Percentiles rank a stretch among this genome's conserved stretches.
Evolutionary conservation across 1,140 invertebrate genomes (phyloP).

Genomic region (Drosophila guanche): DNA sequence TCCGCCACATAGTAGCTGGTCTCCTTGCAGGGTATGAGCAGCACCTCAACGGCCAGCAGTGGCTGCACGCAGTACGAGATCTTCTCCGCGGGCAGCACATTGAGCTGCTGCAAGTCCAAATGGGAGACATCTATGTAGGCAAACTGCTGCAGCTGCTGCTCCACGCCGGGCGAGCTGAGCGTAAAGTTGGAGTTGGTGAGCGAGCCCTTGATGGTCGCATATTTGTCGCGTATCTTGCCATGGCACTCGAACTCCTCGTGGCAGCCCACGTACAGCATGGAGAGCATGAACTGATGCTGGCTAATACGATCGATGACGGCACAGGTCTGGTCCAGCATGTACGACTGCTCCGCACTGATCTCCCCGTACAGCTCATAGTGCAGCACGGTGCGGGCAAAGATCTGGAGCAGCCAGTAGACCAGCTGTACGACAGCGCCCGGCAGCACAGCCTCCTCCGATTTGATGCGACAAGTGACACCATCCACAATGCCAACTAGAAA

Average conservation of each 20-base stretch:
- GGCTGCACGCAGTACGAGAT: constrained; percentile 91
- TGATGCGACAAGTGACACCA: constrained; percentile 87
- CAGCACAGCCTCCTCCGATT: constrained; percentile 91
- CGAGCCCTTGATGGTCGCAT: constrained; percentile 68
- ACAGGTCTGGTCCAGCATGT: constrained; percentile 89
- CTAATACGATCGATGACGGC: constrained; percentile 88
- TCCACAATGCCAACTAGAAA: constrained; percentile 92
- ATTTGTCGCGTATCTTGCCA: constrained; percentile 63
- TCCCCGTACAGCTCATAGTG: constrained; percentile 84
- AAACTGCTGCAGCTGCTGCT: constrained; percentile 73
- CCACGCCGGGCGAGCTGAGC: constrained; percentile 39
- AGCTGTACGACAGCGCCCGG: constrained; percentile 90
- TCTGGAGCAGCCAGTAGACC: constrained; percentile 92
- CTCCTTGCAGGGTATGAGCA: constrained; percentile 90
- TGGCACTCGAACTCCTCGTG: constrained; percentile 86
- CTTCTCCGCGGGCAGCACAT: constrained; percentile 84
- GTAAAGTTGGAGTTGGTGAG: constrained; percentile 72
- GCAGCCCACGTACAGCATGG: constrained; percentile 92
- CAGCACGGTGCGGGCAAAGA: constrained; percentile 87
- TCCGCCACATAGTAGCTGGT: constrained; percentile 91
- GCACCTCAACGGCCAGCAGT: constrained; percentile 89
- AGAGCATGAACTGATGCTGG: constrained; percentile 89
- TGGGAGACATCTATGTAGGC: constrained; percentile 74
- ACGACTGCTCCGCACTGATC: constrained; percentile 85
- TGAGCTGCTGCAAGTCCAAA: constrained; percentile 63